A percentile compares a stretch with the other conserved stretches of the same genome.
These are phyloP conservation scores for Cyprinodon brontotheroides DNA, from an alignment of 2,113 vertebrate species.

Conservation along the genomic window DNA sequence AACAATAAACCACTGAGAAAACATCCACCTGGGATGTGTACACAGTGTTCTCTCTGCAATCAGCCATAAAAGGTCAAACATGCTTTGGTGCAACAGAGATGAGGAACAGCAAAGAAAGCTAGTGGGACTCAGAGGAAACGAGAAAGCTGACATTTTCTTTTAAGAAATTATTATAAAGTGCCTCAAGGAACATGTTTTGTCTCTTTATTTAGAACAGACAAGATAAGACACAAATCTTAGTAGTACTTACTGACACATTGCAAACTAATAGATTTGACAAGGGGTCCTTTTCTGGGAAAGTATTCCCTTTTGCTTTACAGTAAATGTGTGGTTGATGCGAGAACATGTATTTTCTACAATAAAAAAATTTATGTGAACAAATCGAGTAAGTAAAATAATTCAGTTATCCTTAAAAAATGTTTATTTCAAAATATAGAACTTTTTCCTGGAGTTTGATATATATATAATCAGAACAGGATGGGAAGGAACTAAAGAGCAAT, in stretches of 20 bases:
- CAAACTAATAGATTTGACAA: not conserved
- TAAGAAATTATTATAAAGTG: not conserved
- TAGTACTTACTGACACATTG: not conserved
- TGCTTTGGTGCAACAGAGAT: not conserved
- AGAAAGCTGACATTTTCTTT: not conserved
- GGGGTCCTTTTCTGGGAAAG: not conserved
- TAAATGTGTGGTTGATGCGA: not conserved
- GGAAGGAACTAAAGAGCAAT: slow-evolving; percentile 9
- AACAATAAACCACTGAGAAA: not conserved
- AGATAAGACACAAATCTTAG: not conserved
- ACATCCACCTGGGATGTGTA: not conserved
- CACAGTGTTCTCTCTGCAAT: slow-evolving; percentile 3
- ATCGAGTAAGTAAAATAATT: not conserved
- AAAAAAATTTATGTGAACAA: not conserved
- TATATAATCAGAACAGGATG: not conserved
- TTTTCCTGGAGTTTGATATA: not conserved
- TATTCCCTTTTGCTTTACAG: not conserved
- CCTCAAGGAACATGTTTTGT: not conserved
- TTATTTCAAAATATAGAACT: not conserved
- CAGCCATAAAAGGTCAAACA: slow-evolving; percentile 12
- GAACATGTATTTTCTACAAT: not conserved
- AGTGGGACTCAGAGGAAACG: not conserved
- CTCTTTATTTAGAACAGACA: not conserved
- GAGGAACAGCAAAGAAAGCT: not conserved
- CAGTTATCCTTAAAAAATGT: not conserved